Evolutionary conservation across 1,140 invertebrate species (phyloP).

Genomic region (Chrysomallon squamiferum): DNA sequence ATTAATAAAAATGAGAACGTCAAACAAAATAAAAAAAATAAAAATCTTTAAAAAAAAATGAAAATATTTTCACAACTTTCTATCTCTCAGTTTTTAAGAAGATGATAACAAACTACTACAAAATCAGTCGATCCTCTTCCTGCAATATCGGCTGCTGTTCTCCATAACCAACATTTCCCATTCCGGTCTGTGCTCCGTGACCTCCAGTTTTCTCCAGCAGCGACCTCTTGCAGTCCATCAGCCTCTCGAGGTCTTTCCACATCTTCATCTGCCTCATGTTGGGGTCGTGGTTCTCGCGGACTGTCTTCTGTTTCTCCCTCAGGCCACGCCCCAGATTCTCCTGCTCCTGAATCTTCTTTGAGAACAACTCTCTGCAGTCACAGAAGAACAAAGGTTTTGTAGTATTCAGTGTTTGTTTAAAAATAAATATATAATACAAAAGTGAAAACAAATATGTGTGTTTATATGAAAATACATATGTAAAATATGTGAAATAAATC

Average conservation of each 20-base stretch:
- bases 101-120: too few relatives aligned
- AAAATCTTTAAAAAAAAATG: too few relatives aligned
- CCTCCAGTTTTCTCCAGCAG: constrained; percentile 41
- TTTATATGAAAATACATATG: neutral
- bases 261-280: constrained; percentile 72
- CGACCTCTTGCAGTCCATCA: constrained; percentile 63
- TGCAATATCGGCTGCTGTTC: constrained; percentile 39
- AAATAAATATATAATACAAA: too few relatives aligned
- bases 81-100: too few relatives aligned
- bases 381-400: constrained; percentile 12
- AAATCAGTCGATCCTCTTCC: constrained; percentile 51
- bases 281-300: constrained; percentile 67
- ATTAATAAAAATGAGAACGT: too few relatives aligned
- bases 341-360: constrained; percentile 68
- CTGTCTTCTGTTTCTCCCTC: constrained; percentile 70
- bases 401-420: neutral
- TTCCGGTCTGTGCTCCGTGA: constrained; percentile 9
- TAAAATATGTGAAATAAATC: too few relatives aligned
- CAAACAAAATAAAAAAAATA: too few relatives aligned
- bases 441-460: neutral
- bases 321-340: constrained; percentile 68
- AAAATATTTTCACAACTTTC: too few relatives aligned
- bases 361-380: constrained; percentile 65
- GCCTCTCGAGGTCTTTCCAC: constrained; percentile 71
- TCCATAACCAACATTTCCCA: constrained; percentile 22